Conservation (phyloP, 2,888 invertebrate species). For the Drosophila sordidula region DNA sequence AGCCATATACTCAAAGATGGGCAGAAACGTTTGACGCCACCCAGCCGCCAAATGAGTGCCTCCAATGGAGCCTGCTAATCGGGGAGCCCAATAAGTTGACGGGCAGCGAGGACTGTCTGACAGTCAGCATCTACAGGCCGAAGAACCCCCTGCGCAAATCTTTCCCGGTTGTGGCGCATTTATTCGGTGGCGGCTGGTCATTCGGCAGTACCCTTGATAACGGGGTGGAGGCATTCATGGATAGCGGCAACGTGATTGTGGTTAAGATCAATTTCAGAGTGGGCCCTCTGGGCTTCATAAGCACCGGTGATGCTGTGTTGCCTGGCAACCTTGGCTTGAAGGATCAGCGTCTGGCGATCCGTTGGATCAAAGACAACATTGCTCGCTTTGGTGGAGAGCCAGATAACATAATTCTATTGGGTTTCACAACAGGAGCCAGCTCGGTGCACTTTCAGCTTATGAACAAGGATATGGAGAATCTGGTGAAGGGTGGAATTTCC, state of each 20-base stretch:
- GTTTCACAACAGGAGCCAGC: slow-evolving; percentile 91
- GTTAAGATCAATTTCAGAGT: slow-evolving; percentile 90
- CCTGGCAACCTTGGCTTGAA: slow-evolving; percentile 83
- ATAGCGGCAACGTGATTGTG: slow-evolving; percentile 87
- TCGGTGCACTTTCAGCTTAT: slow-evolving; percentile 91
- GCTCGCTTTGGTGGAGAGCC: slow-evolving; percentile 85
- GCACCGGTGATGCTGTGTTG: slow-evolving; percentile 89
- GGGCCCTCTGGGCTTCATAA: slow-evolving; percentile 90
- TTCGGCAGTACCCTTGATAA: slow-evolving; percentile 86
- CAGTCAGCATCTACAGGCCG: slow-evolving; percentile 88
- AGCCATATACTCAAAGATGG: slow-evolving; percentile 67
- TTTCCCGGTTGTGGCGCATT: slow-evolving; percentile 88
- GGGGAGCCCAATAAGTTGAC: slow-evolving; percentile 62
- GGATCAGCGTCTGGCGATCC: slow-evolving; percentile 56
- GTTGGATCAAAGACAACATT: slow-evolving; percentile 57
- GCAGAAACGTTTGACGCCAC: slow-evolving; percentile 86
- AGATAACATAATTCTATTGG: slow-evolving; percentile 88
- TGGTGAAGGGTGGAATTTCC: slow-evolving; percentile 83
- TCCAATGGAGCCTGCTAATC: slow-evolving; percentile 87
- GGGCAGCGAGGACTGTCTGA: slow-evolving; percentile 90
- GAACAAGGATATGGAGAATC: slow-evolving; percentile 85
- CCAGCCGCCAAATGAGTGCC: slow-evolving; percentile 87
- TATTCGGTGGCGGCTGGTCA: slow-evolving; percentile 91
- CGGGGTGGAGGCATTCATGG: slow-evolving; percentile 87
- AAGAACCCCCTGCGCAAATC: slow-evolving; percentile 26